Percentiles rank a stretch among this genome's conserved stretches.
These are phyloP conservation scores for Sapajus apella DNA, from an alignment of 2,113 vertebrate species.

Conservation along the genomic window DNA sequence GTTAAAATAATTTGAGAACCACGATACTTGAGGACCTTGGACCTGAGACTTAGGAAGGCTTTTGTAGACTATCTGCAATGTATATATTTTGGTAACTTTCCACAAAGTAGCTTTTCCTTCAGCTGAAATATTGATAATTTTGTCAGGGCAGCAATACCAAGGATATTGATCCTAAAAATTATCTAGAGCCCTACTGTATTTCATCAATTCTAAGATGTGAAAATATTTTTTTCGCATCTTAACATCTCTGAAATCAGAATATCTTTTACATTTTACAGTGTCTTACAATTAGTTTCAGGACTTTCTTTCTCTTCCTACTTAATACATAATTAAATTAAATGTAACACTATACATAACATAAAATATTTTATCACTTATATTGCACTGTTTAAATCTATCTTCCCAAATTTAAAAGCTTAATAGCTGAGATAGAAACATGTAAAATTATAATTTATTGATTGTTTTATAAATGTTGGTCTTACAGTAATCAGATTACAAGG, in stretches of 20 bases:
- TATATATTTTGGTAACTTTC: not conserved
- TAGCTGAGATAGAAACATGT: not conserved
- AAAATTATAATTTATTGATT: not conserved
- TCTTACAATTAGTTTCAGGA: not conserved
- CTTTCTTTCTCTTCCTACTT: not conserved
- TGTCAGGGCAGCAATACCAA: not conserved
- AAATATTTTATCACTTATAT: not conserved
- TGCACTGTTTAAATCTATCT: not conserved
- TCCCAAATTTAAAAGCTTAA: not conserved
- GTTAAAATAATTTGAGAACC: not conserved
- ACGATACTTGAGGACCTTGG: not conserved
- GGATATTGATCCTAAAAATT: not conserved
- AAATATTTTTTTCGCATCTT: not conserved
- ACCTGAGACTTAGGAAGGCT: not conserved
- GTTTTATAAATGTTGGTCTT: not conserved
- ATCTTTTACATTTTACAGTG: not conserved
- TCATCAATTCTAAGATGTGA: not conserved
- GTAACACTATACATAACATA: not conserved
- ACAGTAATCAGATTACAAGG: not conserved
- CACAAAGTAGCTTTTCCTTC: not conserved
- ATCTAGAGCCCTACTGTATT: not conserved
- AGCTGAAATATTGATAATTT: not conserved
- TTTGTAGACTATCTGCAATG: not conserved
- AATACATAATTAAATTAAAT: not conserved
- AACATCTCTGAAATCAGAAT: not conserved